Base-by-base conservation (phyloP, 1,140 invertebrate species). In the Cryptotermes secundus region DNA sequence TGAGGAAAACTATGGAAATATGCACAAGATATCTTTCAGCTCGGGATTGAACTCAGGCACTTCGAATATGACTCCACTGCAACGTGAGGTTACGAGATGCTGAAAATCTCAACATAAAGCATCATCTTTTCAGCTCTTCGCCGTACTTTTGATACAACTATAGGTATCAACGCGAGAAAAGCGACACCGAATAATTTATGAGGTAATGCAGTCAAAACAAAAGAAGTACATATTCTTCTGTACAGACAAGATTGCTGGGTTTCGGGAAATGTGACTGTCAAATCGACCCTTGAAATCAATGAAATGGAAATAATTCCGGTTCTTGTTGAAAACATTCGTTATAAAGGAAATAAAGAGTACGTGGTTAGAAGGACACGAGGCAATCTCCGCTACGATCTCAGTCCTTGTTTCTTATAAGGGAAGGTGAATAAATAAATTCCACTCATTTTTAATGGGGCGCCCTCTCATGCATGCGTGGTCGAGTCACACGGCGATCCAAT, bases 391-490 rank as follows among this genome's bases (percentile, higher is more conserved):
- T 72, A 16, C 0, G 59, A 72, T 72, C 59, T 72, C 59, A 72
- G 6, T 72, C 59, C 24, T 1, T 31, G 59, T 72, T 31, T 72
- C 59, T 31, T 72, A 72, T 72, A 72, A 72, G 59, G 59, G 59
- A 72, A 72, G 59, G 59, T 72, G n/a, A 72, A 72, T 72, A 72
- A 72, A 72, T 72, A 72, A 72, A 72, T 72, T 72, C 59, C 59
- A 72, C 59, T 72, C 59, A 72, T 72, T 72, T 72, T 72, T 72
- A 72, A 72, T 72, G 59, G 59, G 59, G 59, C 59, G 59, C 59
- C 59, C 59, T 31, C n/a, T 72, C 59, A 72, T 26, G 31, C 59
- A 72, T 12, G 59, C 59, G 26, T 31, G 59, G 59, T 72, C 59
- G 2, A 31, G 59, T 72, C 26, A 31, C 59, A 72, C 59, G 59